Percentiles rank a stretch among this genome's conserved stretches.
These are phyloP conservation scores for Plagodis pulveraria DNA, from an alignment of 2,888 invertebrate genomes.

Conservation along the genomic window DNA sequence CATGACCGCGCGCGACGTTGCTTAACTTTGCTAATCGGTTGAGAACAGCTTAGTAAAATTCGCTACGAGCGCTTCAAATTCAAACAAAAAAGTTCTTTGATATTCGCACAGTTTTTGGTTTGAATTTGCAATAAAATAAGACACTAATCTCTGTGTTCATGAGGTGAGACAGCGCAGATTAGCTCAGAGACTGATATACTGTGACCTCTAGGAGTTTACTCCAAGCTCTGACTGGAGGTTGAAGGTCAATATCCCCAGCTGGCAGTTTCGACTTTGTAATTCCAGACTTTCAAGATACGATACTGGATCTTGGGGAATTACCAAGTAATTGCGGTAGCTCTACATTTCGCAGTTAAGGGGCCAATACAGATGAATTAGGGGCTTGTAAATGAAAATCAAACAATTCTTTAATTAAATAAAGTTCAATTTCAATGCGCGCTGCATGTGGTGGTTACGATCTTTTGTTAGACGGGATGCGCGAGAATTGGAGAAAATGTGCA, in stretches of 20 bases:
- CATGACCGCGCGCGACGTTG: too few relatives aligned
- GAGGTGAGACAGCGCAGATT: conserved; percentile 3
- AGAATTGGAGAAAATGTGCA: too few relatives aligned
- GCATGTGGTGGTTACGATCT: too few relatives aligned
- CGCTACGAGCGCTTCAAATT: too few relatives aligned
- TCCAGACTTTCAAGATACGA: not conserved
- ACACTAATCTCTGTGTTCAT: not conserved
- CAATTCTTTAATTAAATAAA: too few relatives aligned
- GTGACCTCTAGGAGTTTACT: conserved; percentile 32
- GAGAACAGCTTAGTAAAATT: too few relatives aligned
- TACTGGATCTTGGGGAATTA: conserved; percentile 2
- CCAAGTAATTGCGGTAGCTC: not conserved
- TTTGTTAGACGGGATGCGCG: too few relatives aligned
- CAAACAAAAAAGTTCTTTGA: too few relatives aligned
- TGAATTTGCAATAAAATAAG: not conserved
- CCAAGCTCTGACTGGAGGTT: conserved; percentile 34
- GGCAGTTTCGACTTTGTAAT: conserved; percentile 5
- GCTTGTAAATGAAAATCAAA: too few relatives aligned
- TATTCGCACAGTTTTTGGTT: not conserved
- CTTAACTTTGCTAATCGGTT: too few relatives aligned
- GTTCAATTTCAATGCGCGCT: too few relatives aligned
- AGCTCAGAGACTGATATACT: conserved; percentile 13
- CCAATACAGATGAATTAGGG: too few relatives aligned
- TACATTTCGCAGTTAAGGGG: not conserved
- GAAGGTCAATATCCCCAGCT: conserved; percentile 31